Evolutionary conservation across 2,113 vertebrate genomes (phyloP).

Genomic region (Sardina pilchardus): DNA sequence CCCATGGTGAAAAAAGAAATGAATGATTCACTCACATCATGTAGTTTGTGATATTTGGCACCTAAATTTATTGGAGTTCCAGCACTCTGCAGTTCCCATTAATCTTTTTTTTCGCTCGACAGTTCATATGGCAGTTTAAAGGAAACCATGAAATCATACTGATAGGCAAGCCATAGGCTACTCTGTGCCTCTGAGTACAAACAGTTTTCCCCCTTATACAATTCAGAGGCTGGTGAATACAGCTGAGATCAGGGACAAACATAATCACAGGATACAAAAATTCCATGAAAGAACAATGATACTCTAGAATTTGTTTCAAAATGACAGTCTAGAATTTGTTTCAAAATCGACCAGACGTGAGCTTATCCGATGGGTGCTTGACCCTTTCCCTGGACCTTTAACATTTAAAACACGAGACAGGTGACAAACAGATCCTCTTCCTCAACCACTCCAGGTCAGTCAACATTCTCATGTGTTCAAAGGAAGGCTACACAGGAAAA

Average conservation of each 20-base stretch:
- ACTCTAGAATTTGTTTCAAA: not conserved
- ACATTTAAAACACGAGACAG: not conserved
- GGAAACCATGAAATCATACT: conserved; percentile 37
- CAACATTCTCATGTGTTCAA: not conserved
- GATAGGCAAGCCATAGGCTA: conserved; percentile 19
- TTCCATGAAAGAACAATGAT: not conserved
- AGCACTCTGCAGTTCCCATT: conserved; percentile 46
- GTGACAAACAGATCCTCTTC: not conserved
- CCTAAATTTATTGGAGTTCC: conserved; percentile 59
- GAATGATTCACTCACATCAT: not conserved
- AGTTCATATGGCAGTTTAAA: conserved; percentile 33
- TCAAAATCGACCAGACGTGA: not conserved
- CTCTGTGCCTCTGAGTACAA: not conserved
- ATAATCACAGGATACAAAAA: not conserved
- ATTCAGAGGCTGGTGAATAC: not conserved
- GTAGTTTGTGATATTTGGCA: conserved; percentile 59
- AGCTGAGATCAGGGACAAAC: not conserved
- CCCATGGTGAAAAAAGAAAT: not conserved
- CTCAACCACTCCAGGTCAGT: not conserved
- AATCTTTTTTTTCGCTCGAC: conserved; percentile 44
- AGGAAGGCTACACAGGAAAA: not conserved
- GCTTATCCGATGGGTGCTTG: not conserved
- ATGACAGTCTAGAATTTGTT: not conserved
- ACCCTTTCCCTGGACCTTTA: not conserved
- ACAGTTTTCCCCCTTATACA: not conserved